Percentiles rank a stretch among this genome's conserved stretches.
phyloP scores from a whole-genome alignment of 1,140 invertebrate species.

The Mycetomoellerius zeteki region DNA sequence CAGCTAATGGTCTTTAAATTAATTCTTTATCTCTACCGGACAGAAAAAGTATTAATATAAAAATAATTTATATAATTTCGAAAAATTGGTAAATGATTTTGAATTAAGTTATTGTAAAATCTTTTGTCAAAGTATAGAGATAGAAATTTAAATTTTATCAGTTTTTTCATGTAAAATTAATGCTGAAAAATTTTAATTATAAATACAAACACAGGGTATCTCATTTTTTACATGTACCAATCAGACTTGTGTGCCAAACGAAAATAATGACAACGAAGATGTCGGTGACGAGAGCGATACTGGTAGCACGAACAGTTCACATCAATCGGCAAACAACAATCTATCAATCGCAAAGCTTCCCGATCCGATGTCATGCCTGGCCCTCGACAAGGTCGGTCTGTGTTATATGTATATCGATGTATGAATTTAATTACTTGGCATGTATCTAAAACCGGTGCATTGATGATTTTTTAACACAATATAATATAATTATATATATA shows the following conservation, averaged over 20 bases:
- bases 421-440: slow-evolving; percentile 6
- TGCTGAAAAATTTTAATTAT: neutral
- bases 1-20: neutral
- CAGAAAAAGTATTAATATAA: neutral
- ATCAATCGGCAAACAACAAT: slow-evolving; percentile 82
- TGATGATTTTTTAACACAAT: neutral
- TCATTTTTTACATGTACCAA: neutral
- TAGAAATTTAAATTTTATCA: neutral
- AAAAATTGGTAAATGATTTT: neutral
- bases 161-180: neutral
- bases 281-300: slow-evolving; percentile 83
- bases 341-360: slow-evolving; percentile 79
- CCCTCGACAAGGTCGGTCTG: slow-evolving; percentile 81
- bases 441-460: neutral
- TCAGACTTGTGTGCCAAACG: slow-evolving; percentile 76
- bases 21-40: neutral
- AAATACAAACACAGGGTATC: neutral
- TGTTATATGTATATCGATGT: neutral
- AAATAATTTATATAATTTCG: neutral
- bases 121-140: neutral
- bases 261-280: slow-evolving; percentile 82
- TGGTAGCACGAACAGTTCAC: slow-evolving; percentile 82
- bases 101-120: neutral
- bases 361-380: slow-evolving; percentile 82
- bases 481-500: too few relatives aligned